Evolutionary conservation across 2,113 vertebrate genomes (phyloP).

Genomic region (Cnemophilus loriae): DNA sequence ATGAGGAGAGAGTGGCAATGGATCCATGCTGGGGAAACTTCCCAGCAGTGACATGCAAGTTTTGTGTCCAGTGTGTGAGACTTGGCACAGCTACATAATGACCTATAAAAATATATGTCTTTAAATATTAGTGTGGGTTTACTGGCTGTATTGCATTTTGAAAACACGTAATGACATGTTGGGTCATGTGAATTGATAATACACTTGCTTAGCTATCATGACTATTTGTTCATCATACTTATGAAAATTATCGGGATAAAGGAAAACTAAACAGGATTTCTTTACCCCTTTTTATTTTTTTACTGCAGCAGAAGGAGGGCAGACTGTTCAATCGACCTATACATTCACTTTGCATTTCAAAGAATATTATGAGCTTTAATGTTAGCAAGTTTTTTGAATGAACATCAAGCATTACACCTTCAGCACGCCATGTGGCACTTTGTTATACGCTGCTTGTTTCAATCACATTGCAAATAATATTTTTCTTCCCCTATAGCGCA

Average conservation of each 20-base stretch:
- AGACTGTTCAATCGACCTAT: neutral
- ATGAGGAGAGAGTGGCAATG: fast-evolving
- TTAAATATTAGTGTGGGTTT: neutral
- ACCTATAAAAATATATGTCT: neutral
- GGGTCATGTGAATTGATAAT: neutral
- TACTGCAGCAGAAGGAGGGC: neutral
- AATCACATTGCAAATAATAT: neutral
- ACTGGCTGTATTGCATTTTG: neutral
- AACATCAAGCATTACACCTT: neutral
- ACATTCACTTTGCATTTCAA: neutral
- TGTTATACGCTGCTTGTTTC: neutral
- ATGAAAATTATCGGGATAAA: neutral
- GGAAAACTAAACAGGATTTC: neutral
- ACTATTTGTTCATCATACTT: neutral
- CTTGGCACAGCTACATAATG: neutral
- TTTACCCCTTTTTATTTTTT: fast-evolving
- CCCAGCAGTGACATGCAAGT: neutral
- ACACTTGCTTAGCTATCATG: fast-evolving
- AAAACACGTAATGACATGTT: fast-evolving
- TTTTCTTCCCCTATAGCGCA: neutral
- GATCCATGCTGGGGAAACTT: neutral
- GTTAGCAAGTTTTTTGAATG: neutral
- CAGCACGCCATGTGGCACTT: neutral
- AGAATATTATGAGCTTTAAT: neutral
- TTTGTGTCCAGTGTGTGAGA: neutral